Evolutionary conservation across 2,113 vertebrate species (phyloP), one percentile per base, ranked within the genome.

Genomic region (Ageneiosus marmoratus): DNA sequence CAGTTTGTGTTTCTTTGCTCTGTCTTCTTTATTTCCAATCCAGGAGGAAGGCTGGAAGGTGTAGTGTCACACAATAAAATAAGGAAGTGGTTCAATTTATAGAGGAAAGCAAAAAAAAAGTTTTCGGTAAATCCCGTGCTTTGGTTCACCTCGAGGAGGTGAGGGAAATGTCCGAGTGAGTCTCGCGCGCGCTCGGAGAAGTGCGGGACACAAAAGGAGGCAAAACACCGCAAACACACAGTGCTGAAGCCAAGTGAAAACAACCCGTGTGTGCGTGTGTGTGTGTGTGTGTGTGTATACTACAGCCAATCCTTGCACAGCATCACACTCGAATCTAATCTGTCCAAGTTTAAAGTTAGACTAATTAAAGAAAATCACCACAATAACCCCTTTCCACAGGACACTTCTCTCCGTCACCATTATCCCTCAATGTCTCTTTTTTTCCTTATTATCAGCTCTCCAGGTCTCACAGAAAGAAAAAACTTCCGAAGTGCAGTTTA

Each of bases 171-270:
- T 79, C 77, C 44, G 46, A 41, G 37, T 41, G 62, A n/a, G 46
- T 50, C n/a, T 74, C 69, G 91, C 86, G 92, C 92, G 92, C 90
- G 93, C 94, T 92, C 92, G 91, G 92, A 92, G 91, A 88, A 92
- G 93, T 92, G 94, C 93, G 87, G 92, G 91, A 91, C 95, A 96
- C 95, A 96, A 96, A 96, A 95, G 79, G 90, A 84, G 84, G 63
- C 46, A 48, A 34, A 13, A 56, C 46, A 18, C 60, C 6, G 82
- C 32, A 9, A 27, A 55, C 69, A 58, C 55, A 79, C 46, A 24
- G 27, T 5, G 41, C 10, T 63, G 44, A 2, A 16, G 41, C 44
- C n/a, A 50, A 50, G 72, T 50, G 24, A 3, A 50, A 48, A 29
- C 13, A 7, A n/a, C n/a, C 37, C 37, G 37, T 41, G 37, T 5